Evolutionary conservation across 2,888 invertebrate species (phyloP).

Genomic region (Eretmocerus hayati): DNA sequence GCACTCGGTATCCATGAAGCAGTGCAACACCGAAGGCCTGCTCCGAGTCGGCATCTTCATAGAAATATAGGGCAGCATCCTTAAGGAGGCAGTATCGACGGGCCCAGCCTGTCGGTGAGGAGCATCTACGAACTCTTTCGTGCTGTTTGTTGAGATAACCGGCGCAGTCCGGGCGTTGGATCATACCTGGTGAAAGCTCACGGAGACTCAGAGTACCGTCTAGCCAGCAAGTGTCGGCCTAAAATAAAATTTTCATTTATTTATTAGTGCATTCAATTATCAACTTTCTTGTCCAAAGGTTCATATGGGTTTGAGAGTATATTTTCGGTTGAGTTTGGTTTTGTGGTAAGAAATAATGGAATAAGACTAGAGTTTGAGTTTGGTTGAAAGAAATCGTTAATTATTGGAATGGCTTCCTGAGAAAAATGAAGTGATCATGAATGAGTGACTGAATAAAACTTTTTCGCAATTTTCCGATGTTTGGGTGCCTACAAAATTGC

Average conservation of each 20-base stretch:
- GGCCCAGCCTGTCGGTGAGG: constrained; percentile 84
- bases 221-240: constrained; percentile 63
- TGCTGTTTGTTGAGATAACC: constrained; percentile 82
- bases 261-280: not conserved
- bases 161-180: constrained; percentile 82
- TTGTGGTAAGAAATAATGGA: no score
- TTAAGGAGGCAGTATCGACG: constrained; percentile 90
- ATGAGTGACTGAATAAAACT: no score
- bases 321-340: no score
- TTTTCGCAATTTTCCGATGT: no score
- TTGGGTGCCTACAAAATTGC: no score
- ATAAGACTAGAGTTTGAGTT: no score
- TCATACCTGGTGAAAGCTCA: constrained; percentile 70
- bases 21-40: constrained; percentile 88
- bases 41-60: constrained; percentile 79
- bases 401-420: no score
- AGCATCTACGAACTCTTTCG: constrained; percentile 51
- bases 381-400: no score
- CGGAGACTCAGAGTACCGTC: constrained; percentile 74
- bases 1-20: constrained; percentile 88
- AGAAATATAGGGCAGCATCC: constrained; percentile 91
- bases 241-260: not conserved
- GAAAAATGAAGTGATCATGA: no score
- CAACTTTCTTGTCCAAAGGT: not conserved
- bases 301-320: no score